These are phyloP conservation scores for Alfaro cultratus DNA, from an alignment of 2,797 vertebrate genomes.

Conservation along the genomic window DNA sequence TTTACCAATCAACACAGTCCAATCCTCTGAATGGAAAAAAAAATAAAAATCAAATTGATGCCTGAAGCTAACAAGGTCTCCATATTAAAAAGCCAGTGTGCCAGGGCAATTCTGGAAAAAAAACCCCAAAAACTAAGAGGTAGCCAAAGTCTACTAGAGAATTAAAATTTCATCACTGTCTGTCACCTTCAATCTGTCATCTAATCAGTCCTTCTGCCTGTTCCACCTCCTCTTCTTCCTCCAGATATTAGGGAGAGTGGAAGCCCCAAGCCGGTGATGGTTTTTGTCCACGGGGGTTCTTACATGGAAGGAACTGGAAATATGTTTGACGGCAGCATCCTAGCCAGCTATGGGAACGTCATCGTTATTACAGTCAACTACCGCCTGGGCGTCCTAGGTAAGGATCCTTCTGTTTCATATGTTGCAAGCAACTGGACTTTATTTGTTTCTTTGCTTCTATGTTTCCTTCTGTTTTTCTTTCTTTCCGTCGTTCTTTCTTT, in stretches of 20 bases:
- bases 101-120: slow-evolving; percentile 40
- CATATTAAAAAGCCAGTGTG: slow-evolving; percentile 57
- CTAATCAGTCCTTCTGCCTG: slow-evolving; percentile 74
- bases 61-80: slow-evolving; percentile 59
- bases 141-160: slow-evolving; percentile 52
- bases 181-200: slow-evolving; percentile 70
- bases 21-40: slow-evolving; percentile 53
- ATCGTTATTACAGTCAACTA: slow-evolving; percentile 99
- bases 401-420: slow-evolving; percentile 68
- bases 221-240: slow-evolving; percentile 65
- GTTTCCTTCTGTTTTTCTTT: neutral
- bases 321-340: slow-evolving; percentile 98
- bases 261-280: slow-evolving; percentile 99
- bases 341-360: slow-evolving; percentile 99
- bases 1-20: slow-evolving; percentile 54
- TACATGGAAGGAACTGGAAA: slow-evolving; percentile 99
- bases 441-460: neutral
- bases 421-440: neutral
- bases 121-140: slow-evolving; percentile 33
- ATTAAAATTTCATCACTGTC: slow-evolving; percentile 64
- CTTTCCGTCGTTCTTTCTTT: neutral
- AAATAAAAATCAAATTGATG: slow-evolving; percentile 67
- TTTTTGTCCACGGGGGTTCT: slow-evolving; percentile 98
- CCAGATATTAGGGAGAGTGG: slow-evolving; percentile 99
- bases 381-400: slow-evolving; percentile 97